These are phyloP conservation scores for Lamprotornis superbus DNA, from an alignment of 2,113 vertebrate species.

Conservation along the genomic window DNA sequence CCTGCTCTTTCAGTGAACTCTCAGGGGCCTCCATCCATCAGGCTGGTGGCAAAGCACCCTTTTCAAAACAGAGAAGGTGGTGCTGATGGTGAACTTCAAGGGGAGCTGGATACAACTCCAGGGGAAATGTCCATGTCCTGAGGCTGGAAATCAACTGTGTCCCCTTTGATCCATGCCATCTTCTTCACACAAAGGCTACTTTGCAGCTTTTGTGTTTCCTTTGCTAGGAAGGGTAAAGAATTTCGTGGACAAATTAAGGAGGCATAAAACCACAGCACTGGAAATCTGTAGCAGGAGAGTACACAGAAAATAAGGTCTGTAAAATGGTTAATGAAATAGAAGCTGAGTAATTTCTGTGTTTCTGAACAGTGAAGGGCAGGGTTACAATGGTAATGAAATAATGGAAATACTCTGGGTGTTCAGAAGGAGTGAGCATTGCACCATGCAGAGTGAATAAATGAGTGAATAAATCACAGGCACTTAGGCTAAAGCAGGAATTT, in stretches of 20 bases:
- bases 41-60: not conserved
- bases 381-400: not conserved
- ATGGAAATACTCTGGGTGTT: not conserved
- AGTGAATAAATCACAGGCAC: constrained; percentile 2
- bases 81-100: not conserved
- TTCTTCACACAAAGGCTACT: not conserved
- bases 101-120: not conserved
- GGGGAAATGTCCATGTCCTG: rapidly evolving
- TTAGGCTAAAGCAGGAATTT: not conserved
- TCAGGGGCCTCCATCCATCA: rapidly evolving
- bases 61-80: not conserved
- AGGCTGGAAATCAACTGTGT: not conserved
- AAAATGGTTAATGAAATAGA: not conserved
- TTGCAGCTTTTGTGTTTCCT: rapidly evolving
- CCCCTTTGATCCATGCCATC: not conserved
- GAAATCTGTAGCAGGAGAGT: not conserved
- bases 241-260: not conserved
- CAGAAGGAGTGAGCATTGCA: not conserved
- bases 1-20: rapidly evolving
- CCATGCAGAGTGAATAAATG: not conserved
- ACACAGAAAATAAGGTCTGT: not conserved
- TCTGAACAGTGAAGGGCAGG: not conserved
- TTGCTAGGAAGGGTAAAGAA: not conserved
- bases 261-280: not conserved
- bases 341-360: not conserved